Base-by-base conservation (phyloP, 2,797 vertebrate genomes). In the Buceros bicornis region DNA sequence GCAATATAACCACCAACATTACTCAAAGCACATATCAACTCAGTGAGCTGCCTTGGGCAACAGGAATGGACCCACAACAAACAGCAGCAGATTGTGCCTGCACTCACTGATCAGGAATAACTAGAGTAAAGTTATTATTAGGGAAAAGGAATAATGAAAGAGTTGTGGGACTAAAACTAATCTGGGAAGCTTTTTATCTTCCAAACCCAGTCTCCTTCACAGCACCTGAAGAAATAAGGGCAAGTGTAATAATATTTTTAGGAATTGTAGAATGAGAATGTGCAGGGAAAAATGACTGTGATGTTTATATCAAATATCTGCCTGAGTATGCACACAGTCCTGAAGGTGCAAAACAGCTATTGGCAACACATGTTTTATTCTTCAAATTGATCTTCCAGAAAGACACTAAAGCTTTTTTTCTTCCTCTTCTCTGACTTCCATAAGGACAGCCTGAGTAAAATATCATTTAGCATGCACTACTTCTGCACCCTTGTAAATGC, bases 321-420 rank as follows among this genome's bases (percentile, higher is more conserved):
- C 17, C 65, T 29, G 8, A 24, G 47, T 79, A 4, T 61, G 53
- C 50, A 13, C 47, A 31, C 10, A 21, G 65, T 19, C 88, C 69
- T 76, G 72, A 84, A 79, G 54, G 54, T 66, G 47, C 35, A 93
- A 56, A 88, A 45, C 50, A 62, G 70, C 58, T 62, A 74, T 25
- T 74, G 76, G 76, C 43, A 95, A 20, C 35, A 54, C 40, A 35
- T 47, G 47, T 26, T 94, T 96, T 79, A 83, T 83, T 91, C 83
- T 82, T 81, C 73, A 81, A 86, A 90, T 56, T 83, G 72, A 83
- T 94, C 95, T 95, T 91, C 87, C 60, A 62, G 22, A 51, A 16
- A 88, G 16, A 86, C 7, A 6, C n/a, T 74, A 58, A 77, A 80
- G 57, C 3, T 57, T 89, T 93, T 84, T 76, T 82, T 6, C 35